Evolutionary conservation across 2,888 invertebrate genomes (phyloP), one percentile per base, ranked within the genome.

Genomic region (Calephelis perditalis): DNA sequence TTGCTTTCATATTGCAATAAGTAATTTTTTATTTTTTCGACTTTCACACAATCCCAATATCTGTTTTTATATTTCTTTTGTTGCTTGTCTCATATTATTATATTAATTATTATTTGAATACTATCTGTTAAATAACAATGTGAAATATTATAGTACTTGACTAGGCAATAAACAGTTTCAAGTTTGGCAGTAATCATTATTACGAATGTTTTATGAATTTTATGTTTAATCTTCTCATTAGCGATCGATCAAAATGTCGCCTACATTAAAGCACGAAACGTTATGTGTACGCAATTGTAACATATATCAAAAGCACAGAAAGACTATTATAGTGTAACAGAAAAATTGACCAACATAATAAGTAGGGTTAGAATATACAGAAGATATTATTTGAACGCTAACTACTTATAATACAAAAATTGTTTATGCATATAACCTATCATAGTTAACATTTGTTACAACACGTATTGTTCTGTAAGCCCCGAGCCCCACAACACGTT

Each of bases 321-420:
- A 52, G 10, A 11, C 52, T 35, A 35, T 35, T 52, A 45, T 35
- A 52, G 35, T 52, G 52, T 35, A 52, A 52, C 52, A 35, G 26
- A 35, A 56, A 56, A 56, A 46, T 56, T 56, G 59, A 60, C 46
- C 56, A 60, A 60, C 59, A 40, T 46, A 56, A 45, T n/a, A 35
- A 12, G 11, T 36, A 26, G 44, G 45, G 57, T 73, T 71, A 73
- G 66, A 66, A 52, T 52, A 52, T 52, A 52, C 35, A 57, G 45
- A 60, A 11, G 55, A 60, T 36, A 74, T 73, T 76, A 75, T 73
- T 76, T 83, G 77, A 81, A 84, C 74, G 76, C 87, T 87, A 88
- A 84, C 88, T 88, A 88, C 85, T 83, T 86, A 87, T 79, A 66
- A 80, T 86, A 86, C 84, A 86, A 79, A 74, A 75, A 74, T 77